Evolutionary conservation across 2,888 invertebrate species (phyloP).

Genomic region (Coelopa pilipes): DNA sequence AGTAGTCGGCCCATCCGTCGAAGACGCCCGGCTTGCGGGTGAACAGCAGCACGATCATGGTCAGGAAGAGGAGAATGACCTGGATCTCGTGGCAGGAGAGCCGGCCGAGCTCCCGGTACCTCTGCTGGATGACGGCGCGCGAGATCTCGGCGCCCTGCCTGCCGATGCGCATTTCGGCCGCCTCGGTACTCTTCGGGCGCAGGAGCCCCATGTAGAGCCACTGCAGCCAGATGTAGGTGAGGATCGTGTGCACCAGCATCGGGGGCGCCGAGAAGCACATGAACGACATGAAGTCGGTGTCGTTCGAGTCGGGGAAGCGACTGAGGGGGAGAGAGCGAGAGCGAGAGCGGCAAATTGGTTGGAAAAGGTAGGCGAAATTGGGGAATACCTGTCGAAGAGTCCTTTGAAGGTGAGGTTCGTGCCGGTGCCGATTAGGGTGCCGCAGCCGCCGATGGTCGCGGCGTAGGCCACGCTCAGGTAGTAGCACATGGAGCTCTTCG

Average conservation of each 20-base stretch:
- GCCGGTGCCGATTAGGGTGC: constrained; percentile 77
- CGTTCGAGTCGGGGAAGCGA: constrained; percentile 43
- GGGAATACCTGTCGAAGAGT: constrained; percentile 71
- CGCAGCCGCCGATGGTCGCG: constrained; percentile 77
- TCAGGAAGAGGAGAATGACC: constrained; percentile 76
- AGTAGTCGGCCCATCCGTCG: constrained; percentile 79
- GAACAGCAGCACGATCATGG: constrained; percentile 84
- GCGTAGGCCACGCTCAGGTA: constrained; percentile 80
- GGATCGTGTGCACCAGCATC: constrained; percentile 37
- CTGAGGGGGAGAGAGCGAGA: constrained; percentile 30
- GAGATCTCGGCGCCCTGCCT: constrained; percentile 72
- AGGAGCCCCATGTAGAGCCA: constrained; percentile 46
- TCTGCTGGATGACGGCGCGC: constrained; percentile 63
- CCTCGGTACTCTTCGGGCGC: constrained; percentile 70
- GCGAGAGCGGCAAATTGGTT: neutral
- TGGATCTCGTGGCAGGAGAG: constrained; percentile 79
- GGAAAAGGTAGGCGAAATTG: neutral
- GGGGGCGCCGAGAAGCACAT: constrained; percentile 41
- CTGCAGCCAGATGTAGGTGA: constrained; percentile 42
- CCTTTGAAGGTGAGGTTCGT: constrained; percentile 84
- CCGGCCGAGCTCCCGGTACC: constrained; percentile 76
- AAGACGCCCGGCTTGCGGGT: constrained; percentile 86
- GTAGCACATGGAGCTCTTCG: constrained; percentile 76
- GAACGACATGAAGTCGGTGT: constrained; percentile 43
- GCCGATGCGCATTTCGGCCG: constrained; percentile 66